Conservation (phyloP, 1,140 invertebrate species). For the Drosophila ohnishii region DNA sequence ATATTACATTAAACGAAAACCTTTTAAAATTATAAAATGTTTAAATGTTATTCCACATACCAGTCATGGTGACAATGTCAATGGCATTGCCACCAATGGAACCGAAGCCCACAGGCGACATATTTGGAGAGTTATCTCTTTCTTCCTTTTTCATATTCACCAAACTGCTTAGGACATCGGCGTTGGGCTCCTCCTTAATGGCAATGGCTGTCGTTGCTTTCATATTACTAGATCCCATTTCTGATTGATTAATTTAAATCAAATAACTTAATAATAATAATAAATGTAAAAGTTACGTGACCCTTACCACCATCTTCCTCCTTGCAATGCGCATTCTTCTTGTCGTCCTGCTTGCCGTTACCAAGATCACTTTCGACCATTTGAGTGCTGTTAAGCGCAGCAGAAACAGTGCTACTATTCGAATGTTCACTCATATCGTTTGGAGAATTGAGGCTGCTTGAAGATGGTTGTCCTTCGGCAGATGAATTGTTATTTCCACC, state of each 20-base stretch:
- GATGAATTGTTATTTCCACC: constrained; percentile 8
- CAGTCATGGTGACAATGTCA: constrained; percentile 42
- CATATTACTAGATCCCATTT: constrained; percentile 22
- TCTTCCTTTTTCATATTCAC: constrained; percentile 77
- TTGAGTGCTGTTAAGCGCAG: constrained; percentile 16
- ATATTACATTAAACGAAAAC: background rate
- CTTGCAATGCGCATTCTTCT: constrained; percentile 47
- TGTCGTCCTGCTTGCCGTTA: constrained; percentile 47
- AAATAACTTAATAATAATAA: background rate
- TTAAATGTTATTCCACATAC: constrained; percentile 22
- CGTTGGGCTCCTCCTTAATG: constrained; percentile 64
- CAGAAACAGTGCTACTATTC: constrained; percentile 57
- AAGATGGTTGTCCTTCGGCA: constrained; percentile 26
- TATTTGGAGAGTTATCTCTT: constrained; percentile 64
- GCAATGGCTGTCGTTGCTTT: constrained; percentile 10
- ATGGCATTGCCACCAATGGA: constrained; percentile 48
- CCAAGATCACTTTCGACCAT: constrained; percentile 40
- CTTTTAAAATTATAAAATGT: background rate
- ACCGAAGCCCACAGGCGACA: constrained; percentile 75
- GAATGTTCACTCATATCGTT: constrained; percentile 50
- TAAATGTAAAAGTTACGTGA: background rate
- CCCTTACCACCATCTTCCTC: constrained; percentile 66
- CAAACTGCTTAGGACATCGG: constrained; percentile 52
- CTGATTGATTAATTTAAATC: constrained; percentile 8
- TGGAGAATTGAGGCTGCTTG: constrained; percentile 39